These are phyloP conservation scores for Anabacerthia variegaticeps DNA, from an alignment of 2,797 vertebrate genomes.

Conservation along the genomic window DNA sequence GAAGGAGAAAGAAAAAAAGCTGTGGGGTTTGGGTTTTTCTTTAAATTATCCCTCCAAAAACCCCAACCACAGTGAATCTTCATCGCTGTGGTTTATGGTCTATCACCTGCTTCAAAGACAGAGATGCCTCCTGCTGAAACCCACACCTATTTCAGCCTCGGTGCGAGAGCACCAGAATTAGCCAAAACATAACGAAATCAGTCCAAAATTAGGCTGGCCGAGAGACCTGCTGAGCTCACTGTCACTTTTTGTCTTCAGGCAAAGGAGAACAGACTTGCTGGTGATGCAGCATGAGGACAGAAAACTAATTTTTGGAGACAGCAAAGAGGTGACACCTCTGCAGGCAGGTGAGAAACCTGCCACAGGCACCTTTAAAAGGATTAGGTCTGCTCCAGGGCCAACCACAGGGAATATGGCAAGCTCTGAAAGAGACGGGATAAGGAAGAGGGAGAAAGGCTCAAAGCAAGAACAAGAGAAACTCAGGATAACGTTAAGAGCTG, in stretches of 20 bases:
- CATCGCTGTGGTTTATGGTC: background rate
- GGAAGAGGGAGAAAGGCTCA: background rate
- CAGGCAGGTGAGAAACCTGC: background rate
- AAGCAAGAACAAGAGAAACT: background rate
- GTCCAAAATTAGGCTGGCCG: background rate
- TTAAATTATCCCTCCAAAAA: background rate
- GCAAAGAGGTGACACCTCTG: fast-evolving
- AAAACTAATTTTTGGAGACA: background rate
- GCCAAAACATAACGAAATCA: background rate
- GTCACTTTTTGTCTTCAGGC: too few relatives aligned
- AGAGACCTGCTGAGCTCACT: fast-evolving
- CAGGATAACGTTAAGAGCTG: background rate
- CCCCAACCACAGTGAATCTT: background rate
- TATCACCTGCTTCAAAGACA: background rate
- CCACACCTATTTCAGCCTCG: background rate
- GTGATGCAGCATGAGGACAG: background rate
- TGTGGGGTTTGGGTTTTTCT: too few relatives aligned
- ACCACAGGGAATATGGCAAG: background rate
- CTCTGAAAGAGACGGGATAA: fast-evolving
- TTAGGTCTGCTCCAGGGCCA: background rate
- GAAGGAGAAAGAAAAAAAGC: fast-evolving
- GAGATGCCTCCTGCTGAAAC: background rate
- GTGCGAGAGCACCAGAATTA: background rate
- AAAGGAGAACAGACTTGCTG: too few relatives aligned
- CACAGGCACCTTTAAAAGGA: fast-evolving